Evolutionary conservation across 2,797 vertebrate genomes (phyloP), one percentile per base, ranked within the genome.

Genomic region (Falco columbarius): DNA sequence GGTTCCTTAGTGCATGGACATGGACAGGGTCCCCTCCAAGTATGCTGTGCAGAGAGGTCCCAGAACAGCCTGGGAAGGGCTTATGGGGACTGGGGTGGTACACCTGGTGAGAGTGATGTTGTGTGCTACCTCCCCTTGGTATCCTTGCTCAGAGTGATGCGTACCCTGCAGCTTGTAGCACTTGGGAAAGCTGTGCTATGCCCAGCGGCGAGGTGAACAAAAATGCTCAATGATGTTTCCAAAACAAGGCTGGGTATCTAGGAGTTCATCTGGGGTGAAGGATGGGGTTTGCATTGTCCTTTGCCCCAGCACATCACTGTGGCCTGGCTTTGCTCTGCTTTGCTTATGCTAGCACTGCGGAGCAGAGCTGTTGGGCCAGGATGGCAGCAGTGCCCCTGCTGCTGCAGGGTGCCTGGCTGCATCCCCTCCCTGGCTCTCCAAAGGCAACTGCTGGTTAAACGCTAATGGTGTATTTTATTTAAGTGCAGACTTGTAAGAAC

Each of bases 401-500:
- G 47, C 67, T 84, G 16, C 61, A 52, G 83, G 86, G 80, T 55
- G 34, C 47, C 61, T 54, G 36, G 14, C 71, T 46, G 73, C 66
- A 29, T 91, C 61, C 63, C 59, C 67, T 91, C 89, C 85, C 89
- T 46, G 71, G 89, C 63, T 86, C 51, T 76, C 73, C 54, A 74
- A 90, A 96, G 91, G 94, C 90, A 94, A 76, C 90, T 83, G 96
- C 97, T 97, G 98, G 97, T 98, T 97, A 98, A 98, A 98, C 98
- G 98, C 98, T 98, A 98, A 98, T 97, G 97, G 90, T 97, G 97
- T 95, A 83, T 97, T 97, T 98, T 87, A 97, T 98, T 98, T 97
- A 98, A 98, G 96, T 96, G 92, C 97, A 95, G 97, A 98, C 94
- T 97, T 98, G 98, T 98, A 98, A 98, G 98, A 97, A 97, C 97